phyloP scores from a whole-genome alignment of 30 jellyfish, hydroid and myxozoan species.

The Pseudorhiza aurosa region DNA sequence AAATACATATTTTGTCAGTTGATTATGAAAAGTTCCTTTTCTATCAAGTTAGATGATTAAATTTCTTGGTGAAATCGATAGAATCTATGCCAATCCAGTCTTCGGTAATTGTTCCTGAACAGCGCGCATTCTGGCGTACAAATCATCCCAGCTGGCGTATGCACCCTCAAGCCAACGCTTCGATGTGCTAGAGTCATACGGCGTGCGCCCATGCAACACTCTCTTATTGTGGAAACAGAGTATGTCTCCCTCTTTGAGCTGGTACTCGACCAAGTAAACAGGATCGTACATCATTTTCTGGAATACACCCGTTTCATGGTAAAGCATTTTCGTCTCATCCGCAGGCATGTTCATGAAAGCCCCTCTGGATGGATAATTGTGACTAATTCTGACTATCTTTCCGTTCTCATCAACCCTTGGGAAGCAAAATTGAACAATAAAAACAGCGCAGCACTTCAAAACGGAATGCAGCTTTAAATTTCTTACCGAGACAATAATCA shows the following conservation, averaged over 20 bases:
- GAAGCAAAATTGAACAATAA: too few relatives aligned
- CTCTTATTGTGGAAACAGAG: constrained; percentile 56
- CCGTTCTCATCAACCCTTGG: constrained; percentile 65
- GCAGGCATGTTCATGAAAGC: constrained; percentile 59
- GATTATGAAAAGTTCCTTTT: too few relatives aligned
- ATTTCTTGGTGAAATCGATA: too few relatives aligned
- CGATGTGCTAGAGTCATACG: constrained; percentile 50
- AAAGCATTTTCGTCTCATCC: constrained; percentile 26
- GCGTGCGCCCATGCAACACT: constrained; percentile 78
- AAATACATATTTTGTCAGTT: too few relatives aligned
- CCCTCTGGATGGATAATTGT: constrained; percentile 59
- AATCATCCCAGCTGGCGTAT: constrained; percentile 74
- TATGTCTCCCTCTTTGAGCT: constrained; percentile 72
- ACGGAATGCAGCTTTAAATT: too few relatives aligned
- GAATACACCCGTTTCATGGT: constrained; percentile 39
- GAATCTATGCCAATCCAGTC: too few relatives aligned
- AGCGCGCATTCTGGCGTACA: constrained; percentile 34
- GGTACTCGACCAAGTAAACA: constrained; percentile 28
- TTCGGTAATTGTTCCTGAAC: neutral
- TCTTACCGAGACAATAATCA: too few relatives aligned
- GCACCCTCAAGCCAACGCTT: constrained; percentile 75
- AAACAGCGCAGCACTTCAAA: too few relatives aligned
- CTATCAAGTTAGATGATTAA: too few relatives aligned
- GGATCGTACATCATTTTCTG: constrained; percentile 32
- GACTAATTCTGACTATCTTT: constrained; percentile 40